A percentile compares a stretch with the other conserved stretches of the same genome.
Evolutionary conservation across 2,797 vertebrate genomes (phyloP).

Genomic region (Pempheris klunzingeri): DNA sequence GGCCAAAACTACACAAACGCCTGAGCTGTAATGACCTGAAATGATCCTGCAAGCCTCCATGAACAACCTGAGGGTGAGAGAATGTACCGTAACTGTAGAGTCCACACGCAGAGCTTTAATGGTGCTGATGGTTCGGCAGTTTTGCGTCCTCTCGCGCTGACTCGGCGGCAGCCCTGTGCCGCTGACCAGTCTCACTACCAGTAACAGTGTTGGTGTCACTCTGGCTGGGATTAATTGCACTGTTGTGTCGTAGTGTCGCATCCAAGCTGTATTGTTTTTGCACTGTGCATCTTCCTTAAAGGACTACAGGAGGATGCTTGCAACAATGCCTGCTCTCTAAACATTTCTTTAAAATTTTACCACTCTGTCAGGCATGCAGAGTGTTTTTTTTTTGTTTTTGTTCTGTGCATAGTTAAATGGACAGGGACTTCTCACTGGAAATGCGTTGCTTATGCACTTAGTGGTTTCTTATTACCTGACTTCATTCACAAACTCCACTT

Average conservation of each 20-base stretch:
- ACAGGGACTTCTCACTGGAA: constrained; percentile 47
- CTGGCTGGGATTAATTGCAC: constrained; percentile 61
- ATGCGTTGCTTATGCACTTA: constrained; percentile 45
- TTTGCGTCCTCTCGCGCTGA: constrained; percentile 1
- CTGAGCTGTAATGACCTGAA: constrained; percentile 30
- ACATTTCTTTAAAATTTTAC: constrained; percentile 36
- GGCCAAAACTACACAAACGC: constrained; percentile 3
- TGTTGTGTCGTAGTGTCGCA: constrained; percentile 46
- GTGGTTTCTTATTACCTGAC: constrained; percentile 26
- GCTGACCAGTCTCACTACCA: constrained; percentile 43
- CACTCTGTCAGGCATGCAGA: background rate
- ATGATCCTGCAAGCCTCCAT: constrained; percentile 33
- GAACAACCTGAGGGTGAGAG: constrained; percentile 43
- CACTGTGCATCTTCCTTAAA: constrained; percentile 46
- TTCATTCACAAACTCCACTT: constrained; percentile 23
- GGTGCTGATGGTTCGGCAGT: constrained; percentile 38
- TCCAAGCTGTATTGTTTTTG: constrained; percentile 65
- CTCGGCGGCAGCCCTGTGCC: constrained; percentile 17
- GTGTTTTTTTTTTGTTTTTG: background rate
- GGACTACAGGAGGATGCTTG: constrained; percentile 51
- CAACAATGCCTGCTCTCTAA: constrained; percentile 31
- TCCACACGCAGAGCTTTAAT: constrained; percentile 29
- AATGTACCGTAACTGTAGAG: constrained; percentile 24
- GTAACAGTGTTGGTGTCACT: constrained; percentile 53
- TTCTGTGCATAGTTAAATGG: constrained; percentile 30